These are phyloP conservation scores for Mastigias papua DNA, from an alignment of 30 jellyfish, hydroid and myxozoan species.

Conservation along the genomic window DNA sequence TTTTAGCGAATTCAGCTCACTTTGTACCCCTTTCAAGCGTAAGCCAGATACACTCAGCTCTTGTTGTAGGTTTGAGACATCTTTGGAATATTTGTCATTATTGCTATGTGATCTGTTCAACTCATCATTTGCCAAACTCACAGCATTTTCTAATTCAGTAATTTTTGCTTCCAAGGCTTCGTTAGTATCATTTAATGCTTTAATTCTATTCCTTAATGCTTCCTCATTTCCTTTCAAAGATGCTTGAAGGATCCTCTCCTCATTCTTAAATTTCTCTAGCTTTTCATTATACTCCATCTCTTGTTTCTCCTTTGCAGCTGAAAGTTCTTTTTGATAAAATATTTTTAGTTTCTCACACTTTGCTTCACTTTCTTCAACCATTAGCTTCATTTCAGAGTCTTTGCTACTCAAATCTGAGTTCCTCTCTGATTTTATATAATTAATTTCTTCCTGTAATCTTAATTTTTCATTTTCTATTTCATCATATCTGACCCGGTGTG, in stretches of 20 bases:
- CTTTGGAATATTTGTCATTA: constrained; percentile 56
- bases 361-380: constrained; percentile 66
- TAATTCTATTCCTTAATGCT: constrained; percentile 33
- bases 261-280: constrained; percentile 54
- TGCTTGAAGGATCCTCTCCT: constrained; percentile 33
- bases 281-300: constrained; percentile 21
- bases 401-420: constrained; percentile 18
- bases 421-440: constrained; percentile 15
- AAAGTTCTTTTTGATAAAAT: constrained; percentile 81
- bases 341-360: constrained; percentile 73
- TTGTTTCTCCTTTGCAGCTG: constrained; percentile 58
- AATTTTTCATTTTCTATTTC: constrained; percentile 59
- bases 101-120: constrained; percentile 40
- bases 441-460: constrained; percentile 31
- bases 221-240: constrained; percentile 60
- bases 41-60: constrained; percentile 53
- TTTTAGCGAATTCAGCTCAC: constrained; percentile 43
- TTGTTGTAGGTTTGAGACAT: constrained; percentile 56
- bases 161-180: constrained; percentile 39
- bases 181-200: constrained; percentile 36
- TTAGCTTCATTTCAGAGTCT: constrained; percentile 39
- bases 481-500: constrained; percentile 79
- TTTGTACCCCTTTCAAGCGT: constrained; percentile 47
- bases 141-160: constrained; percentile 16
- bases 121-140: constrained; percentile 32